phyloP scores from a whole-genome alignment of 1,140 invertebrate genomes.

The Cecropterus lyciades region DNA sequence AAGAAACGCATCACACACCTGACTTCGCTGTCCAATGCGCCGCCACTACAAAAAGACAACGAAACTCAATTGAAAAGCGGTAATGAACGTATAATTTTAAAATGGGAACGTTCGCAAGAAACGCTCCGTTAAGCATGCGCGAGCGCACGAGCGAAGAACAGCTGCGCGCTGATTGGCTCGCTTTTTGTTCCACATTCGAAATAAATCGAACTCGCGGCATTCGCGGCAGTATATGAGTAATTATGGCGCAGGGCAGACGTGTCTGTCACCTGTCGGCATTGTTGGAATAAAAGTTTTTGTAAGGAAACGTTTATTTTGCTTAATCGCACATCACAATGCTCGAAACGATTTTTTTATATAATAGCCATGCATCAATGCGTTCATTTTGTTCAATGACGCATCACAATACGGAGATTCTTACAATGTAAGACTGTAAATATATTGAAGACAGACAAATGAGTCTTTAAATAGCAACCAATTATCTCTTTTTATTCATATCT shows the following conservation, averaged over 20 bases:
- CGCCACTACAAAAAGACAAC: slow-evolving; percentile 18
- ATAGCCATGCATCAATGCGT: background rate
- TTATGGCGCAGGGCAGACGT: slow-evolving; percentile 52
- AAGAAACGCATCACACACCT: slow-evolving; percentile 17
- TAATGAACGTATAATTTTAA: slow-evolving; percentile 53
- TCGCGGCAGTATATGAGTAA: slow-evolving; percentile 48
- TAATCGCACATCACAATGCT: slow-evolving; percentile 5
- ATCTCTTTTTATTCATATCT: background rate
- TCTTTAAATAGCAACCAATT: background rate
- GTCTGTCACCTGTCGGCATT: slow-evolving; percentile 35
- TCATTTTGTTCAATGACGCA: background rate
- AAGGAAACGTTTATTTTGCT: slow-evolving; percentile 6
- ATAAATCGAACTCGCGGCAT: slow-evolving; percentile 47
- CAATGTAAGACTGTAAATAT: background rate
- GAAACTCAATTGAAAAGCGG: slow-evolving; percentile 46
- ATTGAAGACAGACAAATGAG: background rate
- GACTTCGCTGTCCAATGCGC: slow-evolving; percentile 19
- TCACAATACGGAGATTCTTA: no score
- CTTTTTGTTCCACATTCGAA: slow-evolving; percentile 65
- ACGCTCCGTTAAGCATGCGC: slow-evolving; percentile 46
- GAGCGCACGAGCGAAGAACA: slow-evolving; percentile 54
- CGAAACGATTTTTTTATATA: background rate
- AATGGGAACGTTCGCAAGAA: slow-evolving; percentile 51
- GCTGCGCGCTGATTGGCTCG: slow-evolving; percentile 57
- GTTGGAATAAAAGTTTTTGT: slow-evolving; percentile 14